These are phyloP conservation scores for Noctua pronuba DNA, from an alignment of 2,888 invertebrate genomes.

Conservation along the genomic window DNA sequence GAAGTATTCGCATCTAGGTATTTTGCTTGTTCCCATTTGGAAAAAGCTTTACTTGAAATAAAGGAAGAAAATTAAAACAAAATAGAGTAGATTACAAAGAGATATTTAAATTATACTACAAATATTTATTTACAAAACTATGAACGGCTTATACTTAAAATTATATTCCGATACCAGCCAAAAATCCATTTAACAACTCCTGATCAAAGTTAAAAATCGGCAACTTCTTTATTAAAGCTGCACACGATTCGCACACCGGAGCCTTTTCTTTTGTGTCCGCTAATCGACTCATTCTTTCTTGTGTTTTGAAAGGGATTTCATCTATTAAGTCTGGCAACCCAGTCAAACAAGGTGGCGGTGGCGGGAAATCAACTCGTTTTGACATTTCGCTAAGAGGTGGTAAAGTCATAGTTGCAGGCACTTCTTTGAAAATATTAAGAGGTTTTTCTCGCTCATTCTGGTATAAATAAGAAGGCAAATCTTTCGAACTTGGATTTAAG, in stretches of 20 bases:
- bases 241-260: constrained; percentile 42
- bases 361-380: constrained; percentile 44
- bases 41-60: neutral
- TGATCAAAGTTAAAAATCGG: constrained; percentile 71
- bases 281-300: constrained; percentile 56
- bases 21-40: neutral
- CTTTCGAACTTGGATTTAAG: constrained; percentile 37
- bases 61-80: neutral
- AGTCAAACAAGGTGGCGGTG: constrained; percentile 58
- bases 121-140: constrained; percentile 28
- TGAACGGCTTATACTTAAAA: neutral
- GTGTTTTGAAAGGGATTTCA: constrained; percentile 62
- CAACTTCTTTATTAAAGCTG: constrained; percentile 44
- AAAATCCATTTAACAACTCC: constrained; percentile 73
- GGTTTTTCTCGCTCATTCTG: constrained; percentile 28
- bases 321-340: constrained; percentile 69
- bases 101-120: neutral
- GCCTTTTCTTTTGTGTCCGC: constrained; percentile 22
- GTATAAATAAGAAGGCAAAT: constrained; percentile 12
- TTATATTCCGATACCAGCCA: constrained; percentile 69
- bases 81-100: neutral
- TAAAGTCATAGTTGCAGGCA: constrained; percentile 15
- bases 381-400: constrained; percentile 46
- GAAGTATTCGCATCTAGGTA: neutral
- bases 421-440: constrained; percentile 33